Base-by-base conservation (phyloP, 2,797 vertebrate species). In the Aldrovandia affinis region DNA sequence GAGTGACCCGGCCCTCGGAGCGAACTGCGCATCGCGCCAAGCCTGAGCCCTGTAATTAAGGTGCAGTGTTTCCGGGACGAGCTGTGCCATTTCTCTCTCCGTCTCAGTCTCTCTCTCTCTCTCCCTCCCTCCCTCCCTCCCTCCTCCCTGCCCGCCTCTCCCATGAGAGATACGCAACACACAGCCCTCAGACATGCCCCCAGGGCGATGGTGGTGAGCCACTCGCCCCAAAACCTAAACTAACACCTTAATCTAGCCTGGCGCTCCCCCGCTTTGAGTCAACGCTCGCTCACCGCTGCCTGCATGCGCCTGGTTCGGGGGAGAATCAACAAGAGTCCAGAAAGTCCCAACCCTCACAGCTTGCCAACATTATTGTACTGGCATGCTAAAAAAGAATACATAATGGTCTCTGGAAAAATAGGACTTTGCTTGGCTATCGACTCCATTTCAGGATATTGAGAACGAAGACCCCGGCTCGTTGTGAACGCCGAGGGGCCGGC, bases 401-500 rank as follows among this genome's bases (percentile, higher is more conserved):
- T 30, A 57, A 81, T 75, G 57, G 57, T 28, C 42, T 73, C 15
- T 2, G 39, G 52, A 14, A 80, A 54, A 39, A 73, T 70, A 55
- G 52, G 0, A n/a, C n/a, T n/a, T n/a, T 52, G 52, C 81, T 85
- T 81, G 85, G 80, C 33, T 8, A 33, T 42, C 9, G 55, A 44
- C 8, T 77, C 30, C 82, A 85, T 77, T 85, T 87, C 83, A 85
- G 87, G 85, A 84, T 81, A 81, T 78, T 68, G 84, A 55, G 54
- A 82, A 54, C 39, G 59, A 86, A 84, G 79, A 86, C 78, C 68
- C 30, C 52, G 75, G 87, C 83, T 88, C 81, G 86, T 84, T 30
- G 6, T 86, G 89, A 86, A 88, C 85, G 89, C 77, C 80, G 9
- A 83, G 85, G 82, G 84, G 68, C 61, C 85, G 54, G 84, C 86